phyloP scores from a whole-genome alignment of 2,888 invertebrate genomes.

The Fissipunctia ypsillon region DNA sequence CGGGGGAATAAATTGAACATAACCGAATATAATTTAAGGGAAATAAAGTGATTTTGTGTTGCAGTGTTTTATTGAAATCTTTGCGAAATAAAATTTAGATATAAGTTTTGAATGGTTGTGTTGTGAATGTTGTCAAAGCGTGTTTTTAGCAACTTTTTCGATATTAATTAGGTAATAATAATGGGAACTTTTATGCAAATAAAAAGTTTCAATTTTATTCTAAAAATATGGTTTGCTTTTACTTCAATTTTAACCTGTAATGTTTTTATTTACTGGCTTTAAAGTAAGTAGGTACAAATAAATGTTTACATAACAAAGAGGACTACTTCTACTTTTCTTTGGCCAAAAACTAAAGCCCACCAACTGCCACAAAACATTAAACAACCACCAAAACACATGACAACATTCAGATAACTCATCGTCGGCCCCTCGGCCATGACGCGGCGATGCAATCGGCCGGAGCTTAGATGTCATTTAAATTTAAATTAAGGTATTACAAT shows the following conservation, averaged over 20 bases:
- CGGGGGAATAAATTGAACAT: slow-evolving; percentile 66
- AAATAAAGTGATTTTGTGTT: slow-evolving; percentile 56
- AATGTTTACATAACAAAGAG: background rate
- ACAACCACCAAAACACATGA: slow-evolving; percentile 42
- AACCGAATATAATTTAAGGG: slow-evolving; percentile 62
- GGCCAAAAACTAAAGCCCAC: background rate
- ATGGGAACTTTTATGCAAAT: background rate
- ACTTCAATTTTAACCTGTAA: background rate
- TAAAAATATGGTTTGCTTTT: background rate
- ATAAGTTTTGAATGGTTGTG: slow-evolving; percentile 2
- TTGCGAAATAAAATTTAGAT: slow-evolving; percentile 21
- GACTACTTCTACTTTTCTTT: background rate
- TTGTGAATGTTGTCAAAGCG: background rate
- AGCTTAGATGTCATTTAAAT: slow-evolving; percentile 89
- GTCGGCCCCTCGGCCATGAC: slow-evolving; percentile 68
- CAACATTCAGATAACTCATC: slow-evolving; percentile 60
- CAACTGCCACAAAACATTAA: slow-evolving; percentile 14
- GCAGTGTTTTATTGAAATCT: slow-evolving; percentile 37
- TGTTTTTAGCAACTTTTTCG: background rate
- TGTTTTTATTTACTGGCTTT: background rate
- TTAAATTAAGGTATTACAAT: slow-evolving; percentile 89
- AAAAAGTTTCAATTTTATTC: background rate
- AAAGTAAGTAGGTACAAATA: background rate
- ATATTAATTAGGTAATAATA: background rate
- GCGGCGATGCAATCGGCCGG: slow-evolving; percentile 77